phyloP scores from a whole-genome alignment of 2,797 vertebrate genomes.

The Pipistrellus pipistrellus region DNA sequence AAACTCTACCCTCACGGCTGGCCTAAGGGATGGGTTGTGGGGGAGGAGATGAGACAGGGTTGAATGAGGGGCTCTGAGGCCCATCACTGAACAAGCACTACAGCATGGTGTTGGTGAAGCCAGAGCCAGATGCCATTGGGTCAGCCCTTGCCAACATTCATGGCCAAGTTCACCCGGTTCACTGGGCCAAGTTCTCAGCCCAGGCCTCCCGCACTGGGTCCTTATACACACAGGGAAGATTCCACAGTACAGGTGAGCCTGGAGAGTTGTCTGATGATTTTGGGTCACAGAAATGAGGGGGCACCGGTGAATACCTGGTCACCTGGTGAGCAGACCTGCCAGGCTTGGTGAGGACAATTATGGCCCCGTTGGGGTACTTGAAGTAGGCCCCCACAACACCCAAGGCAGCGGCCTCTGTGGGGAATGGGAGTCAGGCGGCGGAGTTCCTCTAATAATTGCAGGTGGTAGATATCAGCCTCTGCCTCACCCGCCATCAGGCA shows the following conservation, averaged over 20 bases:
- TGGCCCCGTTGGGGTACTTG: not conserved
- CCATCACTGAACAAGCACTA: conserved; percentile 94
- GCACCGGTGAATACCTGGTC: conserved; percentile 89
- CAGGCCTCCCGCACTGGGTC: conserved; percentile 94
- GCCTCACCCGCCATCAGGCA: conserved; percentile 98
- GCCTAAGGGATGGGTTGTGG: conserved; percentile 79
- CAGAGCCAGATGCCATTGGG: conserved; percentile 96
- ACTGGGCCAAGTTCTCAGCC: conserved; percentile 93
- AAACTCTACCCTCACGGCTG: conserved; percentile 85
- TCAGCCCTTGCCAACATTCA: conserved; percentile 97
- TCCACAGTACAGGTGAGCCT: conserved; percentile 96
- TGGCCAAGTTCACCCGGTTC: conserved; percentile 95
- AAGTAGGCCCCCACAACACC: not conserved
- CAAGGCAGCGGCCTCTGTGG: not conserved
- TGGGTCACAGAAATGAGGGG: conserved; percentile 96
- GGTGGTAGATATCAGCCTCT: conserved; percentile 98
- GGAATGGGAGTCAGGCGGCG: conserved; percentile 90
- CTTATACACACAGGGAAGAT: conserved; percentile 96
- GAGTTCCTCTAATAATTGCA: conserved; percentile 98
- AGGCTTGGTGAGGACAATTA: not conserved
- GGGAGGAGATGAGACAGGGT: conserved; percentile 43
- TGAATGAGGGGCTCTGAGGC: not conserved
- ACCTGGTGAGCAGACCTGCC: not conserved
- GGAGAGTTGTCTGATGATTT: conserved; percentile 93
- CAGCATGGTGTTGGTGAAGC: conserved; percentile 99